These are phyloP conservation scores for Diarsia brunnea DNA, from an alignment of 2,888 invertebrate genomes.

Conservation along the genomic window DNA sequence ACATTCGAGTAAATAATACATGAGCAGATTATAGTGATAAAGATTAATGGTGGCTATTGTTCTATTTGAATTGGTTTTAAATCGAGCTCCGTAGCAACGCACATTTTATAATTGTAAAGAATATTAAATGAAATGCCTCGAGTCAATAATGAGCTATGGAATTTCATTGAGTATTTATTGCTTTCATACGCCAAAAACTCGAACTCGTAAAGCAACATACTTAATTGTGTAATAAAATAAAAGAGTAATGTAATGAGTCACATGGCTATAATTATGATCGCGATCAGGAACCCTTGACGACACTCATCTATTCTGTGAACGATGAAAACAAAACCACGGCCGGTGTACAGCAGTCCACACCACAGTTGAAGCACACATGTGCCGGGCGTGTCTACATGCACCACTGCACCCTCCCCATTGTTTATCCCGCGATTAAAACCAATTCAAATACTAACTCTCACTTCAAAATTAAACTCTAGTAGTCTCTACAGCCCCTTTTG, in stretches of 20 bases:
- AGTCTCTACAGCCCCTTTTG: constrained; percentile 80
- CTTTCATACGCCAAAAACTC: constrained; percentile 26
- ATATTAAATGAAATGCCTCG: constrained; percentile 18
- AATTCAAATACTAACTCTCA: constrained; percentile 90
- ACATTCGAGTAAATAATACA: constrained; percentile 57
- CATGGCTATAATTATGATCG: constrained; percentile 62
- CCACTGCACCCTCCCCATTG: constrained; percentile 85
- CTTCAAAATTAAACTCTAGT: constrained; percentile 90
- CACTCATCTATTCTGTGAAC: constrained; percentile 67
- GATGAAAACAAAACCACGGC: constrained; percentile 64
- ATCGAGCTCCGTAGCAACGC: constrained; percentile 2
- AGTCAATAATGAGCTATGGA: constrained; percentile 1
- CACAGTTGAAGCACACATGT: constrained; percentile 78
- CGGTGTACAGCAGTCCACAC: constrained; percentile 48
- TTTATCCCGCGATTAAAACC: constrained; percentile 91
- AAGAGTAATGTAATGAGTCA: constrained; percentile 50
- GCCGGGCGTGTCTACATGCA: constrained; percentile 83
- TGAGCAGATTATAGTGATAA: constrained; percentile 58
- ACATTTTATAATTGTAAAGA: constrained; percentile 7
- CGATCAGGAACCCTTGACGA: constrained; percentile 65
- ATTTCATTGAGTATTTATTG: constrained; percentile 21
- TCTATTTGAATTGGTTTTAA: constrained; percentile 48
- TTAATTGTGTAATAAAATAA: constrained; percentile 48
- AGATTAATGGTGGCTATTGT: constrained; percentile 54
- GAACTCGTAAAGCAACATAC: constrained; percentile 21